A percentile compares a stretch with the other conserved stretches of the same genome.
Evolutionary conservation across 92 coral and sea anemone genomes (phyloP).

Genomic region (Porites rus): DNA sequence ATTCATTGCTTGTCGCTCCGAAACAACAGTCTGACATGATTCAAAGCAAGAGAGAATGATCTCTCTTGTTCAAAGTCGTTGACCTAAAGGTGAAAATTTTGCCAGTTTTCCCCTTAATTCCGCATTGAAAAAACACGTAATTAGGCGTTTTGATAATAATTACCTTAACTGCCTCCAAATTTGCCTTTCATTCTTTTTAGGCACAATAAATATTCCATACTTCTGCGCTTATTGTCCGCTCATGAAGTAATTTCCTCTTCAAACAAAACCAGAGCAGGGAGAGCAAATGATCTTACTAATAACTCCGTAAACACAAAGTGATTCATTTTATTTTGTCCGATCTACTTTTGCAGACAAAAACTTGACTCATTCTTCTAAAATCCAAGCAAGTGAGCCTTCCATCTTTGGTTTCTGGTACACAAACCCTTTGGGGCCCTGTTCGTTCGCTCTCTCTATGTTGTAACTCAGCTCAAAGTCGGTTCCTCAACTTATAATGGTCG

Average conservation of each 20-base stretch:
- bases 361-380: background rate
- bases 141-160: slow-evolving; percentile 10
- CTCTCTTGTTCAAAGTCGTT: background rate
- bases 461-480: too few relatives aligned
- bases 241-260: slow-evolving; percentile 39
- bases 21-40: background rate
- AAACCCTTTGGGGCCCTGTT: too few relatives aligned
- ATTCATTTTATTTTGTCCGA: background rate
- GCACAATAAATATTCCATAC: slow-evolving; percentile 20
- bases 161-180: slow-evolving; percentile 31
- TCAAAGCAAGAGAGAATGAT: background rate
- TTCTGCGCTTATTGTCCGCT: slow-evolving; percentile 26
- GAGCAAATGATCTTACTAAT: slow-evolving; percentile 23
- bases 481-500: too few relatives aligned
- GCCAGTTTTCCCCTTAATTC: background rate
- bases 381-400: background rate
- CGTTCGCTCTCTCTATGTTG: too few relatives aligned
- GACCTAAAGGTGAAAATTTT: background rate
- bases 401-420: too few relatives aligned
- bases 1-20: background rate
- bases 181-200: slow-evolving; percentile 33
- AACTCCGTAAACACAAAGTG: slow-evolving; percentile 12
- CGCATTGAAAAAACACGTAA: background rate
- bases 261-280: slow-evolving; percentile 7
- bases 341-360: background rate